A percentile compares a stretch with the other conserved stretches of the same genome.
Conservation (phyloP, 2,113 vertebrate species). For the Pollachius pollachius region DNA sequence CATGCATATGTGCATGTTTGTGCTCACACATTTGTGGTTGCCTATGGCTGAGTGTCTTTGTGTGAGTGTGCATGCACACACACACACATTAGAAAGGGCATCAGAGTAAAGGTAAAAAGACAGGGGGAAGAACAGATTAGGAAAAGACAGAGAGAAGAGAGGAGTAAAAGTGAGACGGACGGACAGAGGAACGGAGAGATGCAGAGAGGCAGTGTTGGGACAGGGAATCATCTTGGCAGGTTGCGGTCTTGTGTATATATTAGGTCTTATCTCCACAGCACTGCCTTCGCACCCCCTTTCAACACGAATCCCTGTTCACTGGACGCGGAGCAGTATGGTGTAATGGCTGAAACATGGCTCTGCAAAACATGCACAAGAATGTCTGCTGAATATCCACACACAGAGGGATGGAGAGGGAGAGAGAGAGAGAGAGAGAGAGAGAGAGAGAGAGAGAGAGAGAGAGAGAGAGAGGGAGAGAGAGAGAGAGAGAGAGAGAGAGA, state of each 20-base stretch:
- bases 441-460: conserved; percentile 2
- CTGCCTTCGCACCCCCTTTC: too few species aligned
- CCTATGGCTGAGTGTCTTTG: background rate
- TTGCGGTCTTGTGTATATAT: too few species aligned
- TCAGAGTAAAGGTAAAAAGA: background rate
- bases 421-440: background rate
- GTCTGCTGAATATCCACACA: too few species aligned
- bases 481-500: background rate
- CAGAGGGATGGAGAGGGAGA: background rate
- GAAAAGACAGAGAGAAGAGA: conserved; percentile 6
- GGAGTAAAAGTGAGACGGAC: conserved; percentile 1
- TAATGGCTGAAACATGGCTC: too few species aligned
- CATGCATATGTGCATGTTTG: background rate
- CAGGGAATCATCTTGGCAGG: too few species aligned
- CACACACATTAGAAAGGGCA: background rate
- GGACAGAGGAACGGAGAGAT: background rate
- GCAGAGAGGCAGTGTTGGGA: background rate
- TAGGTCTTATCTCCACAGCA: too few species aligned
- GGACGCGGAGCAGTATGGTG: too few species aligned
- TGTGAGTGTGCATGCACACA: background rate
- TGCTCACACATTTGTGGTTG: background rate
- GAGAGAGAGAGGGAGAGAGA: conserved; percentile 1
- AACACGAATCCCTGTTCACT: too few species aligned
- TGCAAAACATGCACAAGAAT: too few species aligned
- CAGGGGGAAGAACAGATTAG: background rate